Evolutionary conservation across 1,140 invertebrate genomes (phyloP).

Genomic region (Araneus ventricosus): DNA sequence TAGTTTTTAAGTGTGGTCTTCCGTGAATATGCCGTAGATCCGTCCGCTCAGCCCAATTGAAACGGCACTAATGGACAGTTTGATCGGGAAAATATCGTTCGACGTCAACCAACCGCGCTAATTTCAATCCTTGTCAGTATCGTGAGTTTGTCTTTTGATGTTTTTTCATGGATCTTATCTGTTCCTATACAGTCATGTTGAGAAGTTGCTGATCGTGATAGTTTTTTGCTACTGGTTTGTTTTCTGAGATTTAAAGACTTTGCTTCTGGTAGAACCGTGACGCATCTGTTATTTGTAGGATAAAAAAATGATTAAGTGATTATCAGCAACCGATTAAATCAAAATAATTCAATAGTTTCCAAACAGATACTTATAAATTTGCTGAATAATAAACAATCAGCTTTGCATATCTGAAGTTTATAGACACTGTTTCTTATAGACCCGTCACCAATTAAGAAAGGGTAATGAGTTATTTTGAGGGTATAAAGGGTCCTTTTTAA

Average conservation of each 20-base stretch:
- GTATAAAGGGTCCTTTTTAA: no score
- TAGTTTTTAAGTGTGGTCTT: constrained; percentile 9
- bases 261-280: neutral
- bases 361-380: no score
- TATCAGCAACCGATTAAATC: no score
- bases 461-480: no score
- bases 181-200: neutral
- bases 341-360: no score
- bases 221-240: neutral
- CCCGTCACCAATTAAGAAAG: no score
- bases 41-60: constrained; percentile 10
- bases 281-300: no score
- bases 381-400: no score
- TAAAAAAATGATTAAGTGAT: no score
- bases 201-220: neutral
- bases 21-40: constrained; percentile 16
- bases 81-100: constrained; percentile 1
- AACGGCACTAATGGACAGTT: constrained; percentile 45
- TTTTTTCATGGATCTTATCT: neutral
- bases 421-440: no score
- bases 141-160: neutral
- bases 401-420: no score
- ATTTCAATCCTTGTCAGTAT: neutral
- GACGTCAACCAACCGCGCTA: neutral
- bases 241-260: neutral